Percentiles rank a stretch among this genome's conserved stretches.
These are phyloP conservation scores for Passer domesticus DNA, from an alignment of 2,113 vertebrate genomes.

Conservation along the genomic window DNA sequence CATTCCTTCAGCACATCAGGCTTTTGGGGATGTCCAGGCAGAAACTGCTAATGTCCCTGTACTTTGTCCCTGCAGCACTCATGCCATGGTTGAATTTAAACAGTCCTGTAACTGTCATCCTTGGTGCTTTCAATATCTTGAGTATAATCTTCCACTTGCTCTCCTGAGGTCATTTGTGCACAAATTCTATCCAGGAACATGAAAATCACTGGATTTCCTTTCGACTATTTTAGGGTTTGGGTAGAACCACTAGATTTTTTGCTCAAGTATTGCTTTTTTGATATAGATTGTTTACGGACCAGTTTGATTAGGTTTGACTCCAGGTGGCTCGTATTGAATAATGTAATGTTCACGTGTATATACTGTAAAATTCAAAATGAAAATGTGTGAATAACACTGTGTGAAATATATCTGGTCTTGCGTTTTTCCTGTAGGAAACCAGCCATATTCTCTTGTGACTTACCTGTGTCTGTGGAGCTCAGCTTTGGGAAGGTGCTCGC, in stretches of 20 bases:
- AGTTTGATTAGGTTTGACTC: conserved; percentile 74
- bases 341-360: conserved; percentile 83
- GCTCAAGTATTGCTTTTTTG: conserved; percentile 67
- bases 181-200: conserved; percentile 24
- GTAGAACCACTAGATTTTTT: conserved; percentile 68
- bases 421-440: conserved; percentile 76
- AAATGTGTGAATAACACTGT: conserved; percentile 83
- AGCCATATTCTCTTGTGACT: background rate
- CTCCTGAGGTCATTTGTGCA: conserved; percentile 19
- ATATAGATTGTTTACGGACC: conserved; percentile 73
- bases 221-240: conserved; percentile 47
- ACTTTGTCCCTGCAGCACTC: conserved; percentile 9
- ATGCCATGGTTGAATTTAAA: conserved; percentile 14
- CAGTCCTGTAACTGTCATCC: conserved; percentile 10
- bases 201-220: conserved; percentile 22
- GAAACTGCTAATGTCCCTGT: background rate
- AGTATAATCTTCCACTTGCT: conserved; percentile 5
- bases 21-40: background rate
- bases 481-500: background rate
- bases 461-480: background rate
- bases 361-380: conserved; percentile 82
- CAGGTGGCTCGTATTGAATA: conserved; percentile 75
- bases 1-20: background rate
- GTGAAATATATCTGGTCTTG: conserved; percentile 81
- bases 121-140: background rate